These are phyloP conservation scores for Myopa tessellatipennis DNA, from an alignment of 2,888 invertebrate species.

Conservation along the genomic window DNA sequence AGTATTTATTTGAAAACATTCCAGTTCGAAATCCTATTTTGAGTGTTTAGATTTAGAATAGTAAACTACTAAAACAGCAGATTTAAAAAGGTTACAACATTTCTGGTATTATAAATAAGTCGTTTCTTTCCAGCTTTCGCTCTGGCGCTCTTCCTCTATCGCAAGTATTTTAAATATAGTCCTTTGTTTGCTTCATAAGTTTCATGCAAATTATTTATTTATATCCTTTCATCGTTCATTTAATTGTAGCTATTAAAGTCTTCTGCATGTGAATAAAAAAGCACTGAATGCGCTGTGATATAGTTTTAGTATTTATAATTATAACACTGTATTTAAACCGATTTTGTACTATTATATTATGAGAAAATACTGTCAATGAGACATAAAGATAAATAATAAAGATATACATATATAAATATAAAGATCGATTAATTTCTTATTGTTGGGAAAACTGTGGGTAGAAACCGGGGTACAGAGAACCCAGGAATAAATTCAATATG, in stretches of 20 bases:
- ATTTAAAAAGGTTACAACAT: too few relatives aligned
- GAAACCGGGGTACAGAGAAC: too few relatives aligned
- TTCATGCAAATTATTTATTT: constrained; percentile 14
- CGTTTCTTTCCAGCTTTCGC: neutral
- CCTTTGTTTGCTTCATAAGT: neutral
- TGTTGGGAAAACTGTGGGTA: too few relatives aligned
- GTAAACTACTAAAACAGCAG: too few relatives aligned
- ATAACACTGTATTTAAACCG: neutral
- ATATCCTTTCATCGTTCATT: neutral
- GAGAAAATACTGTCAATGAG: neutral
- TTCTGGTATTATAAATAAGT: neutral
- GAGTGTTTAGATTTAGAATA: neutral
- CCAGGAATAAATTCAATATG: too few relatives aligned
- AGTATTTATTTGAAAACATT: constrained; percentile 10
- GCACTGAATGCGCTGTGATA: constrained; percentile 9
- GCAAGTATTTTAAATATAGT: neutral
- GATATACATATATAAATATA: too few relatives aligned
- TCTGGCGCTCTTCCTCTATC: neutral
- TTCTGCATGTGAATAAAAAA: neutral
- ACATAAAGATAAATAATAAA: too few relatives aligned
- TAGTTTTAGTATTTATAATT: constrained; percentile 2
- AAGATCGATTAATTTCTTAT: too few relatives aligned
- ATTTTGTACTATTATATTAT: neutral
- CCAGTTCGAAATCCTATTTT: neutral
- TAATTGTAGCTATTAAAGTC: neutral